These are phyloP conservation scores for Corythaeola cristata DNA, from an alignment of 2,113 vertebrate species.

Conservation along the genomic window DNA sequence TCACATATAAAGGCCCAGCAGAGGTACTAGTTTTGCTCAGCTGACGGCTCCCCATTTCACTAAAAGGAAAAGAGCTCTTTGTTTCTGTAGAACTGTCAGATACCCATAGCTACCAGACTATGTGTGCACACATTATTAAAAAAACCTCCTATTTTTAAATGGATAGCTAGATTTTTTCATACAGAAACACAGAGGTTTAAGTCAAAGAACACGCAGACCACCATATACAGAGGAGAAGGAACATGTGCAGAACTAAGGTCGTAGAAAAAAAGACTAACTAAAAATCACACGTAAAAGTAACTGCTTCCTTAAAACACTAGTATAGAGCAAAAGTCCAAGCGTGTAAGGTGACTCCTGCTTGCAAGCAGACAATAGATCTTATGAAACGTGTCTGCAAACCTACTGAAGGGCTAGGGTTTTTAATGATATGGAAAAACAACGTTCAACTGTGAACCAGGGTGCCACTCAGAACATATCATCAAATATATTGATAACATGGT, in stretches of 20 bases:
- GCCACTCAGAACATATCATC: not conserved
- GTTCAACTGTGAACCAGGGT: not conserved
- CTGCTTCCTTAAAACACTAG: not conserved
- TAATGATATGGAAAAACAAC: not conserved
- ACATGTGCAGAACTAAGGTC: not conserved
- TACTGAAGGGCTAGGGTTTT: not conserved
- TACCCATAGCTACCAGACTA: not conserved
- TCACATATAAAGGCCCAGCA: not conserved
- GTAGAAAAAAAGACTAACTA: not conserved
- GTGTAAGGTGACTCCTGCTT: not conserved
- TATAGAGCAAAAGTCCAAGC: not conserved
- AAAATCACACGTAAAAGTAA: not conserved
- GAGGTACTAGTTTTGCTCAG: not conserved
- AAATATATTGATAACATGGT: not conserved
- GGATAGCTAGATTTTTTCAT: not conserved
- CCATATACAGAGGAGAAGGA: not conserved
- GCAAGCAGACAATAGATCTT: not conserved
- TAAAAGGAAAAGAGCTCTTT: not conserved
- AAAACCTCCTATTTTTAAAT: not conserved
- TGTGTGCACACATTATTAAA: not conserved
- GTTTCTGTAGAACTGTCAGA: not conserved
- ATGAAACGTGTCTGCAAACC: accelerated
- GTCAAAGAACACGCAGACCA: not conserved
- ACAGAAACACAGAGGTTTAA: not conserved
- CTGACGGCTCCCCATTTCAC: not conserved